These are phyloP conservation scores for Scaptomyza tumidula DNA, from an alignment of 2,888 invertebrate species.

Conservation along the genomic window DNA sequence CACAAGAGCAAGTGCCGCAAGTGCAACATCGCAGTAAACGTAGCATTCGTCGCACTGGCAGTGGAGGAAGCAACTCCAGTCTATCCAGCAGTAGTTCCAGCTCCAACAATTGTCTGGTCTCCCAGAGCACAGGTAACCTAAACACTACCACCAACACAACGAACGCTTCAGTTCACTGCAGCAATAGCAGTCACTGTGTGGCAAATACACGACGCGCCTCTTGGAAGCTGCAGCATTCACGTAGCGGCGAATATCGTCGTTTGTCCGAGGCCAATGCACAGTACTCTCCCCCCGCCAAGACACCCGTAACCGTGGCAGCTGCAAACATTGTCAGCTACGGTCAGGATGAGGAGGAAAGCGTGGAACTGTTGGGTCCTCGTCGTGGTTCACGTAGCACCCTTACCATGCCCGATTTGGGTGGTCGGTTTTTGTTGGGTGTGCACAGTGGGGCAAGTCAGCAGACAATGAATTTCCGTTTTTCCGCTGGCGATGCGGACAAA, in stretches of 20 bases:
- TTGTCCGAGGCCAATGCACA: slow-evolving; percentile 76
- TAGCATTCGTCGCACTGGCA: slow-evolving; percentile 52
- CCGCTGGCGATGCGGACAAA: slow-evolving; percentile 89
- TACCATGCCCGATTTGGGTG: slow-evolving; percentile 42
- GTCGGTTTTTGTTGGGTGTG: slow-evolving; percentile 61
- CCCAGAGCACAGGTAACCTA: slow-evolving; percentile 68
- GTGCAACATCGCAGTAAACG: slow-evolving; percentile 34
- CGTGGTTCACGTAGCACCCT: slow-evolving; percentile 51
- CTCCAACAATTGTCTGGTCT: slow-evolving; percentile 66
- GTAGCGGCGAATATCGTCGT: slow-evolving; percentile 79
- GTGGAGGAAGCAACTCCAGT: slow-evolving; percentile 72
- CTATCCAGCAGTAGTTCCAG: slow-evolving; percentile 74
- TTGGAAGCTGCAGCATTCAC: slow-evolving; percentile 78
- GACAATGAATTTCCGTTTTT: slow-evolving; percentile 87
- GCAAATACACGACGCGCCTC: slow-evolving; percentile 76
- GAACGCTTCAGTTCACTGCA: slow-evolving; percentile 68
- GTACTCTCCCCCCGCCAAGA: slow-evolving; percentile 65
- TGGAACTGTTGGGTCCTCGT: slow-evolving; percentile 65
- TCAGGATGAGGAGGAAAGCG: slow-evolving; percentile 65
- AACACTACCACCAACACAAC: slow-evolving; percentile 67
- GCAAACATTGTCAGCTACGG: slow-evolving; percentile 39
- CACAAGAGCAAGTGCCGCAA: slow-evolving; percentile 19
- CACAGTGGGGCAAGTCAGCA: slow-evolving; percentile 39
- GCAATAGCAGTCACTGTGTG: slow-evolving; percentile 62
- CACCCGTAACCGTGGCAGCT: slow-evolving; percentile 40